Evolutionary conservation across 2,113 vertebrate species (phyloP).

Genomic region (Melanocharis versteri): DNA sequence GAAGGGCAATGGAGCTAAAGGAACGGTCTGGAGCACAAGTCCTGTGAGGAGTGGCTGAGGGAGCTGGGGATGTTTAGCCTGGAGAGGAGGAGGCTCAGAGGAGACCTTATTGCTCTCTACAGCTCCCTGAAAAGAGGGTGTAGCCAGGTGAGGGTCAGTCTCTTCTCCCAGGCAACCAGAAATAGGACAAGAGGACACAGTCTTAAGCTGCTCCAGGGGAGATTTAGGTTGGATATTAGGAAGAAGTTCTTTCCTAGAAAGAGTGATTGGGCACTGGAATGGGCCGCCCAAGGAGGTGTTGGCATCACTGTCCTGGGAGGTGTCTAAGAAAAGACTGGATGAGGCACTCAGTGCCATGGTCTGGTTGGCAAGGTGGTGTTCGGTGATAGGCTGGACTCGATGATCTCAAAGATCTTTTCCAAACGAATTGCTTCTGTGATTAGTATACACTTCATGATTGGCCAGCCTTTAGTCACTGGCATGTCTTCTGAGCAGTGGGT

Average conservation of each 20-base stretch:
- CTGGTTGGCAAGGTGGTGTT: neutral
- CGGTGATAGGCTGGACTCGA: rapidly evolving
- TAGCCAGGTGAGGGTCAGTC: neutral
- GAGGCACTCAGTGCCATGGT: neutral
- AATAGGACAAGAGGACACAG: neutral
- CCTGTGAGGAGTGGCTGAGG: neutral
- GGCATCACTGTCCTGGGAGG: rapidly evolving
- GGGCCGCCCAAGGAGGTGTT: neutral
- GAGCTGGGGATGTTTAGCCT: neutral
- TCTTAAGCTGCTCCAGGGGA: neutral
- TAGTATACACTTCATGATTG: neutral
- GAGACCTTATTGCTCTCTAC: neutral
- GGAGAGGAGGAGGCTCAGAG: neutral
- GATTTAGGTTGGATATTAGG: neutral
- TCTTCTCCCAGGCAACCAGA: neutral
- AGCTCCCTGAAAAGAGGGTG: neutral
- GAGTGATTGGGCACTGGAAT: neutral
- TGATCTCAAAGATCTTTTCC: neutral
- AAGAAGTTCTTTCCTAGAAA: neutral
- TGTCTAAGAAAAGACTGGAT: neutral
- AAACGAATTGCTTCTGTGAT: neutral
- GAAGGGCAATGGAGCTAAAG: neutral
- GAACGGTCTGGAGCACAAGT: neutral
- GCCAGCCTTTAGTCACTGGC: neutral
- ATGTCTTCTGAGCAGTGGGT: neutral